Evolutionary conservation across 2,797 vertebrate species (phyloP).

Genomic region (Paedocypris micromegethes): DNA sequence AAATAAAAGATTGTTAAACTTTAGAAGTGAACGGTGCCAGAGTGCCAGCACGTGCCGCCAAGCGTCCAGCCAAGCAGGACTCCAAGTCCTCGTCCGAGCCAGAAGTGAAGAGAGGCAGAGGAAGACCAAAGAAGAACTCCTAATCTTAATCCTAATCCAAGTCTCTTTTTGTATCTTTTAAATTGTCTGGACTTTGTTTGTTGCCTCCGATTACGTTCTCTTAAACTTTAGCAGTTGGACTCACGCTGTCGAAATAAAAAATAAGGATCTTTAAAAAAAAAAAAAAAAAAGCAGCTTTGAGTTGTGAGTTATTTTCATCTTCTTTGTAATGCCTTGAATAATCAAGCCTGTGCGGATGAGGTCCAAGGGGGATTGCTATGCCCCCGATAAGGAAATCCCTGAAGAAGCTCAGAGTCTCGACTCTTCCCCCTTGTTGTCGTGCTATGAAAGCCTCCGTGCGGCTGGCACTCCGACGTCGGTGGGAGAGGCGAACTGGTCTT

Average conservation of each 20-base stretch:
- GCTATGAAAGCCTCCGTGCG: constrained; percentile 47
- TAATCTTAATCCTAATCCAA: constrained; percentile 37
- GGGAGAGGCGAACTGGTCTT: constrained; percentile 46
- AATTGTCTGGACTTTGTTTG: constrained; percentile 34
- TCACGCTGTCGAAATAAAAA: constrained; percentile 47
- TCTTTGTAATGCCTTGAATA: constrained; percentile 53
- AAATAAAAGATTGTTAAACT: not conserved
- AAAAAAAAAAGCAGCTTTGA: constrained; percentile 42
- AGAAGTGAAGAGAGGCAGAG: constrained; percentile 42
- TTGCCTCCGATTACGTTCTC: constrained; percentile 38
- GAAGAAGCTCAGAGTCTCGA: constrained; percentile 44
- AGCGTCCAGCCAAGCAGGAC: constrained; percentile 42
- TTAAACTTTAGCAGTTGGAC: constrained; percentile 42
- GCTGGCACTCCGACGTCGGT: constrained; percentile 36
- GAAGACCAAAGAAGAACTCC: constrained; percentile 54
- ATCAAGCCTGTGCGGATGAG: constrained; percentile 44
- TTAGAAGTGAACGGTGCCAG: constrained; percentile 54
- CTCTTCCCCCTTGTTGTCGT: constrained; percentile 43
- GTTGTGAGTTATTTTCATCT: constrained; percentile 53
- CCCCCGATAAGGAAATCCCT: constrained; percentile 49
- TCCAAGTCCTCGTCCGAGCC: constrained; percentile 49
- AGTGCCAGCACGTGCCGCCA: constrained; percentile 41
- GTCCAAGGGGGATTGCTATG: constrained; percentile 51
- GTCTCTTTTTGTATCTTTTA: constrained; percentile 40
- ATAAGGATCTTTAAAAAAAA: constrained; percentile 32